Evolutionary conservation across 1,140 invertebrate species (phyloP).

Genomic region (Hyphantria cunea): DNA sequence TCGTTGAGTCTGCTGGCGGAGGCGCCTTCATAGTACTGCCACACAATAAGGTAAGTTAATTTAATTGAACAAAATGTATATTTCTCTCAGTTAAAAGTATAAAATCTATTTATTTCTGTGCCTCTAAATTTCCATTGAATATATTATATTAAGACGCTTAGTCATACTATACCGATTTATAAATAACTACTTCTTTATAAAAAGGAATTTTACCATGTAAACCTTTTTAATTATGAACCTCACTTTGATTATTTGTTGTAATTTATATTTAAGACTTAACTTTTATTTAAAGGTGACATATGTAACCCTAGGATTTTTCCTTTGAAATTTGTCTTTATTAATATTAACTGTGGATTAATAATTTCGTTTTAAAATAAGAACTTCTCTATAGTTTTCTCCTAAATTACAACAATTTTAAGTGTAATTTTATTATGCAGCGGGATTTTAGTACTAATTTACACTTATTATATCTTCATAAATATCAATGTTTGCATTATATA

Average conservation of each 20-base stretch:
- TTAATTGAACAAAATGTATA: constrained; percentile 25
- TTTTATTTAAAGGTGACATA: no score
- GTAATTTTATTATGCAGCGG: no score
- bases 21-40: constrained; percentile 99
- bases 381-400: no score
- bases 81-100: constrained; percentile 16
- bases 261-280: not conserved
- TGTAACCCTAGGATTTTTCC: no score
- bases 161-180: constrained; percentile 22
- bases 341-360: no score
- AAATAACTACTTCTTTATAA: constrained; percentile 18
- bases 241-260: not conserved
- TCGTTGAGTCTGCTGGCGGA: constrained; percentile 99
- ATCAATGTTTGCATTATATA: no score
- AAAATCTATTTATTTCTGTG: constrained; percentile 3
- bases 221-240: not conserved
- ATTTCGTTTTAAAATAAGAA: no score
- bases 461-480: no score
- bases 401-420: no score
- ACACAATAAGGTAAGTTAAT: constrained; percentile 92
- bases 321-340: no score
- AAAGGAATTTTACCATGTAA: not conserved
- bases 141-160: constrained; percentile 23
- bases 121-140: constrained; percentile 13
- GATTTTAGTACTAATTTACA: no score